Conservation (phyloP, 2,113 vertebrate genomes). For the Marmota flaviventris region DNA sequence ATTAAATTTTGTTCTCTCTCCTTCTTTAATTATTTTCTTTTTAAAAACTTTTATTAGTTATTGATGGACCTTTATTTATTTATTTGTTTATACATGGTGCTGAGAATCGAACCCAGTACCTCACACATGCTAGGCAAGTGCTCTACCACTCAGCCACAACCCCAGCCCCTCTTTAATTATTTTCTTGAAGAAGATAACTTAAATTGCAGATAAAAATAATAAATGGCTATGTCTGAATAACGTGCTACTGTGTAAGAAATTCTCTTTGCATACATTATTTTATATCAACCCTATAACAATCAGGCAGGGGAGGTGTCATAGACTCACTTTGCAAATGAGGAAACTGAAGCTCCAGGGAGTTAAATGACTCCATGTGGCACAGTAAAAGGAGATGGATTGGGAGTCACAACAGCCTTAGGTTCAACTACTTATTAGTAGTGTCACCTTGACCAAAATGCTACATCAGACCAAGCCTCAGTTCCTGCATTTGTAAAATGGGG, state of each 20-base stretch:
- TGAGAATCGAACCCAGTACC: no score
- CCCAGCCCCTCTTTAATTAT: constrained; percentile 33
- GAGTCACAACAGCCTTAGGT: not conserved
- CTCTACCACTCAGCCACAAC: no score
- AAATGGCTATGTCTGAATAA: not conserved
- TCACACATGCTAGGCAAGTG: no score
- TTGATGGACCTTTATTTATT: no score
- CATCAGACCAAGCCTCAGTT: not conserved
- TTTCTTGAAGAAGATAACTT: constrained; percentile 44
- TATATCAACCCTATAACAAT: not conserved
- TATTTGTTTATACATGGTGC: no score
- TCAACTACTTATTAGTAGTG: not conserved
- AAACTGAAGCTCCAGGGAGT: not conserved
- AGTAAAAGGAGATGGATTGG: not conserved
- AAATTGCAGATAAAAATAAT: not conserved
- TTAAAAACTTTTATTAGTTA: no score
- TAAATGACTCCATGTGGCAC: not conserved
- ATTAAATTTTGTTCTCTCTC: constrained; percentile 16
- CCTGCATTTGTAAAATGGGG: not conserved
- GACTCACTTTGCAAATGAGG: not conserved
- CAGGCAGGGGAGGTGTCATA: not conserved
- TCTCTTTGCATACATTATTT: not conserved
- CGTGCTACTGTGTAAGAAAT: not conserved
- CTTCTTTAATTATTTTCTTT: constrained; percentile 55
- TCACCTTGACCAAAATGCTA: not conserved